Evolutionary conservation across 2,113 vertebrate genomes (phyloP).

Genomic region (Campylomormyrus tamandua): DNA sequence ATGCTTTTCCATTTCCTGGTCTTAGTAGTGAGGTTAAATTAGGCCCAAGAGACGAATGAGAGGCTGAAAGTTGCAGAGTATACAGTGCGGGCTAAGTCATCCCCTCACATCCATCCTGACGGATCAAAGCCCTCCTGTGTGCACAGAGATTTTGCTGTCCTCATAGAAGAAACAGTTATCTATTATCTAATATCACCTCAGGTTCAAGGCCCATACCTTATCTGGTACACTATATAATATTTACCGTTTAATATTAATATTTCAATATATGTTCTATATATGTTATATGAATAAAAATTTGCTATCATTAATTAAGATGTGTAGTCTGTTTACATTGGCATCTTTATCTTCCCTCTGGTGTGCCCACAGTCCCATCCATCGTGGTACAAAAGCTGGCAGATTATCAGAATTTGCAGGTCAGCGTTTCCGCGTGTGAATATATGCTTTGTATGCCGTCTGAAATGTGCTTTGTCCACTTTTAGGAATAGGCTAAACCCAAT

Average conservation of each 20-base stretch:
- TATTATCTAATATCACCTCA: background rate
- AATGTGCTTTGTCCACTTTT: background rate
- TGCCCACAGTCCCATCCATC: background rate
- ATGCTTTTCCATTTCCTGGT: background rate
- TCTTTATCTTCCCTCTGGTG: background rate
- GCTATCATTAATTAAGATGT: background rate
- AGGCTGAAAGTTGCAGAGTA: background rate
- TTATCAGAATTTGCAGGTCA: background rate
- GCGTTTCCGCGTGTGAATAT: background rate
- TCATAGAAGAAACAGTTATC: background rate
- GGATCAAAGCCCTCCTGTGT: background rate
- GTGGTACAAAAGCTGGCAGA: background rate
- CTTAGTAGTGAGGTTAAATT: background rate
- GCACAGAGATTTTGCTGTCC: background rate
- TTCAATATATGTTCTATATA: background rate
- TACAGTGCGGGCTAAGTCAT: background rate
- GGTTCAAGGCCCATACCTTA: background rate
- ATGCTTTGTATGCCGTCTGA: background rate
- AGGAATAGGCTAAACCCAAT: background rate
- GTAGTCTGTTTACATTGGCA: background rate
- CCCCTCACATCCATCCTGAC: background rate
- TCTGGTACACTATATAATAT: background rate
- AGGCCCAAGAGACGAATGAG: background rate
- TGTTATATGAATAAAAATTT: background rate
- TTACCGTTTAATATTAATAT: background rate